Evolutionary conservation across 1,140 invertebrate species (phyloP).

Genomic region (Solen grandis): DNA sequence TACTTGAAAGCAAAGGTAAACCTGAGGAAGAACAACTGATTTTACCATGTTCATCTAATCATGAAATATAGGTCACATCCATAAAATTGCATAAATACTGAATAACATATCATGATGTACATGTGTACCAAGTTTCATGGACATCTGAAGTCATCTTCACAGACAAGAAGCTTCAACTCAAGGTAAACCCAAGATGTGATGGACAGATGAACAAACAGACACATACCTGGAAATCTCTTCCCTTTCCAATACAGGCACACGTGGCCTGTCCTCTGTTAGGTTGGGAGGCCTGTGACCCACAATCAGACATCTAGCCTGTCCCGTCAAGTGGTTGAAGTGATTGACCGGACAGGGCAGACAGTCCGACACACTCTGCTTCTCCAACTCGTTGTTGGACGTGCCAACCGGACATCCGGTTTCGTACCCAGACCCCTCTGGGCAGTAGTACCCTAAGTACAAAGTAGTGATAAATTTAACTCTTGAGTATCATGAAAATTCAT

Average conservation of each 20-base stretch:
- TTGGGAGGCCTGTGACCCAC: conserved; percentile 74
- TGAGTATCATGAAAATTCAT: no score
- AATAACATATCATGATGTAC: no score
- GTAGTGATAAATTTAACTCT: no score
- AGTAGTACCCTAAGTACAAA: conserved; percentile 73
- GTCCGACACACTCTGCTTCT: conserved; percentile 62
- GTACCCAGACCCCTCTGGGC: conserved; percentile 55
- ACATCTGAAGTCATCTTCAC: no score
- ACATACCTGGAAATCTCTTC: conserved; percentile 78
- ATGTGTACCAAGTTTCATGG: no score
- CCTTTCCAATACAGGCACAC: conserved; percentile 73
- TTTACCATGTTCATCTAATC: no score
- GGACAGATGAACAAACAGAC: not conserved
- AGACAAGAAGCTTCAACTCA: no score
- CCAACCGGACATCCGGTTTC: conserved; percentile 47
- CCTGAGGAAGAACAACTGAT: no score
- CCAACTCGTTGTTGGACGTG: conserved; percentile 63
- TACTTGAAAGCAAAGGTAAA: no score
- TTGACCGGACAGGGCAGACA: conserved; percentile 71
- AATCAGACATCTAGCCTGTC: conserved; percentile 74
- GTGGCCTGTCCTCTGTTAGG: conserved; percentile 64
- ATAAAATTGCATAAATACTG: no score
- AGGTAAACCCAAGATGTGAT: no score
- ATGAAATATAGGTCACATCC: no score
- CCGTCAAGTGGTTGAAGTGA: conserved; percentile 74